Evolutionary conservation across 2,888 invertebrate species (phyloP), one percentile per base, ranked within the genome.

Genomic region (Synanthedon tipuliformis): DNA sequence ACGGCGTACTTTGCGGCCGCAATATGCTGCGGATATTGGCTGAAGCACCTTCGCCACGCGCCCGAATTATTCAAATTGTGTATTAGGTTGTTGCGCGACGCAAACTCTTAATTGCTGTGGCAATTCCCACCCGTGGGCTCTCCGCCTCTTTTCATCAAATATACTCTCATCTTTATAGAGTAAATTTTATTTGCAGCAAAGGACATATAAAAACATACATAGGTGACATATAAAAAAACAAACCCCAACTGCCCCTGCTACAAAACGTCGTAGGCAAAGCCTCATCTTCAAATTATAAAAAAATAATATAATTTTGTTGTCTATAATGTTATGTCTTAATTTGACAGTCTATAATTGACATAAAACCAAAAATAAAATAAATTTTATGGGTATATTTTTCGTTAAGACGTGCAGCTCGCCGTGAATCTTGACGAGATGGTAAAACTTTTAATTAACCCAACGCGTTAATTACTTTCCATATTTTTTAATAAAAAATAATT

Each of bases 361-460:
- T 34, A 34, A 34, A 34, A 34, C 8, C 8, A 34, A 7, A 34
- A 10, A 34, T 34, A 8, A 34, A 34, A 1, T 10, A 8, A 34
- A 10, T 53, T 60, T 59, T 54, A 49, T 49, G 50, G 49, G 23
- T 54, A 57, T 58, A 59, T 62, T 65, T 64, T 64, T 60, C 53
- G 54, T 34, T 34, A 34, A 10, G 34, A 10, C 59, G 56, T 58
- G 60, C 62, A 61, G 61, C 61, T 59, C 59, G 58, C 62, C 54
- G 2, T 66, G 67, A 71, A 75, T 79, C 71, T 74, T 78, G 79
- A 81, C 71, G 75, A 77, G 69, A 65, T 66, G 54, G 58, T 58
- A 54, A 65, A 80, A 81, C 71, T 82, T 81, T 78, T 81, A 80
- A 81, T 80, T 76, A 80, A 80, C 75, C 75, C 75, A 66, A 67